phyloP scores from a whole-genome alignment of 1,140 invertebrate genomes.

The Ips nitidus region DNA sequence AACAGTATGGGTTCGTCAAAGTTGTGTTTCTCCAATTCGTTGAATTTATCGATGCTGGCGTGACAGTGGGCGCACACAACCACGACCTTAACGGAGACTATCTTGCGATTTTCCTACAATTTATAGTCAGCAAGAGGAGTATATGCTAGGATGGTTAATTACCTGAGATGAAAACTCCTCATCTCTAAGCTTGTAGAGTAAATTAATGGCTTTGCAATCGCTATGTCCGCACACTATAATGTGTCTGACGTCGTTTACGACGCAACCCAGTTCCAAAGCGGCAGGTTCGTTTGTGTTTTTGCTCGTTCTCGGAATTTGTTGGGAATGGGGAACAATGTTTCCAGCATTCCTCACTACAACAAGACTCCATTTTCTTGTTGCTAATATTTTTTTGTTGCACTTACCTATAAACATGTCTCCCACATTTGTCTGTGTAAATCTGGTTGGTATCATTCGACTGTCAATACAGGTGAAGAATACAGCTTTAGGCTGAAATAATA shows the following conservation, averaged over 20 bases:
- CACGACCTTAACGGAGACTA: slow-evolving; percentile 88
- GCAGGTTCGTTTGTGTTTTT: slow-evolving; percentile 92
- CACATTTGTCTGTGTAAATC: slow-evolving; percentile 92
- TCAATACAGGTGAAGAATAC: slow-evolving; percentile 98
- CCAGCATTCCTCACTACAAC: slow-evolving; percentile 89
- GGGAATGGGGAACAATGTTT: slow-evolving; percentile 88
- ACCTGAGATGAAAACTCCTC: slow-evolving; percentile 69
- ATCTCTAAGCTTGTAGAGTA: slow-evolving; percentile 80
- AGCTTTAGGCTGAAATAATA: slow-evolving; percentile 80
- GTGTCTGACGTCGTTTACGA: slow-evolving; percentile 90
- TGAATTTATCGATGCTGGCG: slow-evolving; percentile 80
- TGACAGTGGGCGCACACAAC: slow-evolving; percentile 85
- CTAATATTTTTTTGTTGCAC: background rate
- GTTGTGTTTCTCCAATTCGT: slow-evolving; percentile 68
- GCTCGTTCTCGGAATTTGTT: slow-evolving; percentile 82
- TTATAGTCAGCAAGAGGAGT: background rate
- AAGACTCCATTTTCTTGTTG: background rate
- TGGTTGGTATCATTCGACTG: slow-evolving; percentile 91
- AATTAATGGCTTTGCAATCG: slow-evolving; percentile 97
- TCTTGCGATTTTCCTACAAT: slow-evolving; percentile 71
- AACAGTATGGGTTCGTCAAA: slow-evolving; percentile 76
- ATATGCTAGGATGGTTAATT: background rate
- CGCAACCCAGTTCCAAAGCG: slow-evolving; percentile 89
- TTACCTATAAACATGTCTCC: slow-evolving; percentile 96
- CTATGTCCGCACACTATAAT: slow-evolving; percentile 96